Conservation (phyloP, 2,797 vertebrate genomes). For the Tiaroga cobitis region DNA sequence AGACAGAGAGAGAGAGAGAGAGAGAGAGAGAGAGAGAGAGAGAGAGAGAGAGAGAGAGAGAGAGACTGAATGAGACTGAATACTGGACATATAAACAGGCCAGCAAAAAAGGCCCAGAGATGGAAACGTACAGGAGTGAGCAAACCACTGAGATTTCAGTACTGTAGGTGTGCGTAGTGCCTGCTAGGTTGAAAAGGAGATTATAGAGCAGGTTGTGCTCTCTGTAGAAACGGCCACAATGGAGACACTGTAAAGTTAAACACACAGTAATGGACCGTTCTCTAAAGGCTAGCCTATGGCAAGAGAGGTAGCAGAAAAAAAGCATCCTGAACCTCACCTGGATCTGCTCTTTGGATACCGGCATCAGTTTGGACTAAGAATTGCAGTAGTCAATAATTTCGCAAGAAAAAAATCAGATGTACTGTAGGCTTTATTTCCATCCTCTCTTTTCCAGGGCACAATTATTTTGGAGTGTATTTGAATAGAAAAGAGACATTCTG, state of each 20-base stretch:
- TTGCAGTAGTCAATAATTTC: slow-evolving; percentile 2
- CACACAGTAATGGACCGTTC: slow-evolving; percentile 23
- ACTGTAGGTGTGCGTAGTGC: slow-evolving; percentile 30
- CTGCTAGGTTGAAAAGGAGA: slow-evolving; percentile 40
- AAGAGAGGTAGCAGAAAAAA: neutral
- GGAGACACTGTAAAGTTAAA: slow-evolving; percentile 52
- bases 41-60: slow-evolving; percentile 38
- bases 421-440: neutral
- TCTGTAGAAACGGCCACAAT: slow-evolving; percentile 27
- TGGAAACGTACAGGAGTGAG: slow-evolving; percentile 39
- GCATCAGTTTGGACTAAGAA: slow-evolving; percentile 5
- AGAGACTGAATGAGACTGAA: slow-evolving; percentile 23
- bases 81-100: slow-evolving; percentile 50
- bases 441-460: slow-evolving; percentile 1
- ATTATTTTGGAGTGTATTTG: slow-evolving; percentile 23
- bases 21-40: slow-evolving; percentile 36
- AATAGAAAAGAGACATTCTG: slow-evolving; percentile 24
- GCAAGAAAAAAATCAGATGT: neutral
- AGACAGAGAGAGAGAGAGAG: slow-evolving; percentile 37
- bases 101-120: slow-evolving; percentile 56
- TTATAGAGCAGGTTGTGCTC: slow-evolving; percentile 38
- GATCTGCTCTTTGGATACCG: slow-evolving; percentile 5
- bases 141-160: slow-evolving; percentile 23
- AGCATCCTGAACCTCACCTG: neutral
- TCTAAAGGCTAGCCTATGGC: slow-evolving; percentile 37